Evolutionary conservation across 2,888 invertebrate species (phyloP).

Genomic region (Meiosimyza platycephala): DNA sequence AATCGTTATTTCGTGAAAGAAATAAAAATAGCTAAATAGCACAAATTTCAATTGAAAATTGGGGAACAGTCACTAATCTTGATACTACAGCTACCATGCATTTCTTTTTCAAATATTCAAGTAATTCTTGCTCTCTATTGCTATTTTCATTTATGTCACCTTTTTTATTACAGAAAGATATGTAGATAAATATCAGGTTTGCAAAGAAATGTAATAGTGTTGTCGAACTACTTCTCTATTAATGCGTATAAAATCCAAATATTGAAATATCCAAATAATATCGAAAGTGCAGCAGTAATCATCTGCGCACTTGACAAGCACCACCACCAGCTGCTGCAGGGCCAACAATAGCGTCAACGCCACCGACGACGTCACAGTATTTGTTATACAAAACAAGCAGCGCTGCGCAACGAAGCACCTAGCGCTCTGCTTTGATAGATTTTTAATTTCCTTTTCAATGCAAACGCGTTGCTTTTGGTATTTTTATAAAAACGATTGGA

Average conservation of each 20-base stretch:
- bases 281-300: neutral
- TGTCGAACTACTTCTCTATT: neutral
- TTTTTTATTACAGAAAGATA: neutral
- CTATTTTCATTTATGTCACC: too few species aligned
- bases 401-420: neutral
- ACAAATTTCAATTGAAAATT: too few species aligned
- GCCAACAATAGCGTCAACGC: slow-evolving; percentile 4
- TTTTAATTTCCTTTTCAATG: too few species aligned
- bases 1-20: too few species aligned
- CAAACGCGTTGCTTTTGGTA: too few species aligned
- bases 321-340: neutral
- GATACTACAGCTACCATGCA: too few species aligned
- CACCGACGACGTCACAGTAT: slow-evolving; percentile 34
- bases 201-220: neutral
- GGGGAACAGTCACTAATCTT: too few species aligned
- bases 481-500: too few species aligned
- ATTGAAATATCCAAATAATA: neutral
- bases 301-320: neutral
- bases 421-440: too few species aligned
- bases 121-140: too few species aligned
- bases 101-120: too few species aligned
- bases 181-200: neutral
- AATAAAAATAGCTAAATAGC: too few species aligned
- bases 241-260: neutral
- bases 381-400: slow-evolving; percentile 42